A percentile compares a stretch with the other conserved stretches of the same genome.
These are phyloP conservation scores for Amphiura filiformis DNA, from an alignment of 35 echinoderm and acorn worm genomes.

Conservation along the genomic window DNA sequence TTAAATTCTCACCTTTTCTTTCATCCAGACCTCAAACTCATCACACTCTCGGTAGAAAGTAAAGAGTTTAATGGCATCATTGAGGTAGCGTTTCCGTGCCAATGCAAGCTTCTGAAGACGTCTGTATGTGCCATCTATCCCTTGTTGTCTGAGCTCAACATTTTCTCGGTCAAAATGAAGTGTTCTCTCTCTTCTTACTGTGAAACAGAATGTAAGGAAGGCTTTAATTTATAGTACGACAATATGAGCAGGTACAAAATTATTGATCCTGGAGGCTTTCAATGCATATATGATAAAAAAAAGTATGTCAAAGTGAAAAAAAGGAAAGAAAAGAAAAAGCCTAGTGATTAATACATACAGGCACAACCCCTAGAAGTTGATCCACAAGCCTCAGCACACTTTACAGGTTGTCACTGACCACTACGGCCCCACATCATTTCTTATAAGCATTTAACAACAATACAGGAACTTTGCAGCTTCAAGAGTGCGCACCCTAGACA, in stretches of 20 bases:
- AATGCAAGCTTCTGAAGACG: constrained; percentile 72
- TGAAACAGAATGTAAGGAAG: neutral
- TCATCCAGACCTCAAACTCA: constrained; percentile 96
- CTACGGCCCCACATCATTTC: too few species aligned
- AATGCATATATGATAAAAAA: neutral
- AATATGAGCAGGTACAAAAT: neutral
- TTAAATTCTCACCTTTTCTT: constrained; percentile 71
- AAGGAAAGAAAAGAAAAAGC: too few species aligned
- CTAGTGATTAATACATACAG: too few species aligned
- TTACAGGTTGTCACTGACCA: too few species aligned
- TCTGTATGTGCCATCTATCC: constrained; percentile 75
- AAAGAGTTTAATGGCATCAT: constrained; percentile 91
- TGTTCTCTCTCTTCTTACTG: constrained; percentile 50
- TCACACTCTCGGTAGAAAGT: constrained; percentile 94
- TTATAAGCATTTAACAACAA: too few species aligned
- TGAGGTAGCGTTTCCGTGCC: constrained; percentile 69
- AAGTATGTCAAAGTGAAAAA: neutral
- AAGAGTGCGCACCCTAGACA: too few species aligned
- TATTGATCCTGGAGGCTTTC: too few species aligned
- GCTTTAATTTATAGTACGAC: too few species aligned
- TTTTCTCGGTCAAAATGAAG: constrained; percentile 91
- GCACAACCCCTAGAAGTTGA: too few species aligned
- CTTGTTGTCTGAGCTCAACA: constrained; percentile 67
- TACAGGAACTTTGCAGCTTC: too few species aligned
- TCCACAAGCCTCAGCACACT: too few species aligned